Evolutionary conservation across 2,888 invertebrate genomes (phyloP).

Genomic region (Gordius sp.): DNA sequence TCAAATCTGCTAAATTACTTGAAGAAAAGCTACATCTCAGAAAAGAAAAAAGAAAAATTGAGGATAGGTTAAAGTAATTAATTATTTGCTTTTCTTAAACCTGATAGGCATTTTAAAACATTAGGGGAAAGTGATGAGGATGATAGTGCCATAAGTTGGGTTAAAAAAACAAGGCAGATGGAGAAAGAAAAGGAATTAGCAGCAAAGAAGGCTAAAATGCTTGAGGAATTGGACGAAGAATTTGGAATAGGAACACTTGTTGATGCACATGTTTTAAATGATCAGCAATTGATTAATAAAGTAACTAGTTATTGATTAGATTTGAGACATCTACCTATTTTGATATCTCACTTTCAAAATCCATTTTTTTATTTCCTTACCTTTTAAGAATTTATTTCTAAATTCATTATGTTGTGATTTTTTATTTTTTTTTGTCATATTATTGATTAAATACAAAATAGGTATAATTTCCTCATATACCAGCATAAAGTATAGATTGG

Average conservation of each 20-base stretch:
- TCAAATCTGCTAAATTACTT: not conserved
- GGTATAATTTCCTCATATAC: no score
- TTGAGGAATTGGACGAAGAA: conserved; percentile 5
- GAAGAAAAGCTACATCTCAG: not conserved
- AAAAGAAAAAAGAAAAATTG: not conserved
- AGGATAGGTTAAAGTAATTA: not conserved
- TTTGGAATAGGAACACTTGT: not conserved
- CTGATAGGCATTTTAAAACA: not conserved
- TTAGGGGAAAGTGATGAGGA: not conserved
- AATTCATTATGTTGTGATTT: no score
- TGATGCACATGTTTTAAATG: not conserved
- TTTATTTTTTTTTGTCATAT: no score
- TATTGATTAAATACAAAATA: no score
- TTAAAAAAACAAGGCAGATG: conserved; percentile 4
- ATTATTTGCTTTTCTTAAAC: not conserved
- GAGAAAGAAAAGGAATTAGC: conserved; percentile 11
- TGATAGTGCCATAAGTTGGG: not conserved
- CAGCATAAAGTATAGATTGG: no score
- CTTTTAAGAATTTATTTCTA: not conserved
- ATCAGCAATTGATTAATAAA: no score
- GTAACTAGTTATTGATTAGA: no score
- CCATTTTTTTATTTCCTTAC: not conserved
- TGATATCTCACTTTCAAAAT: no score
- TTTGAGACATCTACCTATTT: no score
- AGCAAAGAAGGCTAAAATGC: not conserved